Conservation (phyloP, 2,888 invertebrate genomes). For the Resseliella maxima region DNA sequence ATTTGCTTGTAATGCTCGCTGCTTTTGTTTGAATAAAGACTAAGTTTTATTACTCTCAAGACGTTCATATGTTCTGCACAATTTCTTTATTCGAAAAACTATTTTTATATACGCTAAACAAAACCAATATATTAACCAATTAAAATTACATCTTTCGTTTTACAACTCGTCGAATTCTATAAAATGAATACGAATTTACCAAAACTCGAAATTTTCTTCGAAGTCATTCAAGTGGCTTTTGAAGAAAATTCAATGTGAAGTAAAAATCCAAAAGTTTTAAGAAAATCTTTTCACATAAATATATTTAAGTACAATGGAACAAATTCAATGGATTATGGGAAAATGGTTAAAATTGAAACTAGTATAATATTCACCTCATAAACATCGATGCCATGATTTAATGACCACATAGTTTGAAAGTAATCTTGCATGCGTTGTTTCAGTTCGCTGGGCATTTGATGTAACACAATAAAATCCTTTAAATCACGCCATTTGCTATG, state of each 20-base stretch:
- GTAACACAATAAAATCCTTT: constrained; percentile 92
- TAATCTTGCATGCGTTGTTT: constrained; percentile 97
- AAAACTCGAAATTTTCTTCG: too few species aligned
- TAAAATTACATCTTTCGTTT: too few species aligned
- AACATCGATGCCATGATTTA: constrained; percentile 96
- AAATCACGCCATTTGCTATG: constrained; percentile 95
- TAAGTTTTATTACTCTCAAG: neutral
- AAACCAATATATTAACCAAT: neutral
- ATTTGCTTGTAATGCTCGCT: neutral
- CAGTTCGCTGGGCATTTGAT: constrained; percentile 94
- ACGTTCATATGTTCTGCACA: neutral
- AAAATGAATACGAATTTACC: too few species aligned
- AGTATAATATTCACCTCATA: constrained; percentile 82
- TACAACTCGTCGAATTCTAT: too few species aligned
- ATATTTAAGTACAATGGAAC: too few species aligned
- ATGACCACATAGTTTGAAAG: constrained; percentile 97
- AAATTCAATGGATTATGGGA: too few species aligned
- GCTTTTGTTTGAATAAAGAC: neutral
- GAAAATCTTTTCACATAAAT: too few species aligned
- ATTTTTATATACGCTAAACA: neutral
- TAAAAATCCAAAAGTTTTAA: too few species aligned
- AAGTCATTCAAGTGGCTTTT: neutral
- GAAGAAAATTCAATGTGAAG: too few species aligned
- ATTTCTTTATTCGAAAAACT: neutral
- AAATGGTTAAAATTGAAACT: too few species aligned